phyloP scores from a whole-genome alignment of 2,797 vertebrate species.

The Miichthys miiuy region DNA sequence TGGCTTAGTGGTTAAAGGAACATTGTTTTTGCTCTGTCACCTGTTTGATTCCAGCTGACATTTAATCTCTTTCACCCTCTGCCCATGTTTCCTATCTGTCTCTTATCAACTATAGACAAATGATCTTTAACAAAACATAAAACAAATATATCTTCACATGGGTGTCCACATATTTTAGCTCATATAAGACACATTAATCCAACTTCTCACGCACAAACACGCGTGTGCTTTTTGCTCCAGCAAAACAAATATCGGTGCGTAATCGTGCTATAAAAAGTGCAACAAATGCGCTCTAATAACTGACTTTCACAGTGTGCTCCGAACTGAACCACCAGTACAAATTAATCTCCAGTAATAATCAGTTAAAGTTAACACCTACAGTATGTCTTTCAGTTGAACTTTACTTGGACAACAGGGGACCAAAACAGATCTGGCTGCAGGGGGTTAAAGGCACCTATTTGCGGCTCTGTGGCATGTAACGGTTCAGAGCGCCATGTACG shows the following conservation, averaged over 20 bases:
- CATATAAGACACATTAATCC: not conserved
- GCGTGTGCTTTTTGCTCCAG: not conserved
- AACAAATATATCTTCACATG: not conserved
- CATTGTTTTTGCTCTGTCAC: not conserved
- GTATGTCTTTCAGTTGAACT: not conserved
- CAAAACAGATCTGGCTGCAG: not conserved
- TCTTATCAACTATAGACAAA: not conserved
- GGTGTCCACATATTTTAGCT: not conserved
- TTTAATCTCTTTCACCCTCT: not conserved
- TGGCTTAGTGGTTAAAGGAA: not conserved
- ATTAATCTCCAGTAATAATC: not conserved
- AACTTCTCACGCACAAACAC: slow-evolving; percentile 2
- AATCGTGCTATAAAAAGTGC: slow-evolving; percentile 20
- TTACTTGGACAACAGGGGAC: no score
- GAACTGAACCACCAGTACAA: not conserved
- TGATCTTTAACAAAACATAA: not conserved
- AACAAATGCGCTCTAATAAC: slow-evolving; percentile 16
- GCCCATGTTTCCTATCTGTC: not conserved
- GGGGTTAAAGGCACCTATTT: slow-evolving; percentile 15
- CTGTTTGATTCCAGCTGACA: not conserved
- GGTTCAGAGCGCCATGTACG: not conserved
- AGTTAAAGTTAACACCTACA: no score
- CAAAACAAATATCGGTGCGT: slow-evolving; percentile 20
- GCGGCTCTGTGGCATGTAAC: slow-evolving; percentile 2
- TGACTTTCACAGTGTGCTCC: not conserved